These are phyloP conservation scores for Phenganax stokvisi DNA, from an alignment of 92 coral and sea anemone species.

Conservation along the genomic window DNA sequence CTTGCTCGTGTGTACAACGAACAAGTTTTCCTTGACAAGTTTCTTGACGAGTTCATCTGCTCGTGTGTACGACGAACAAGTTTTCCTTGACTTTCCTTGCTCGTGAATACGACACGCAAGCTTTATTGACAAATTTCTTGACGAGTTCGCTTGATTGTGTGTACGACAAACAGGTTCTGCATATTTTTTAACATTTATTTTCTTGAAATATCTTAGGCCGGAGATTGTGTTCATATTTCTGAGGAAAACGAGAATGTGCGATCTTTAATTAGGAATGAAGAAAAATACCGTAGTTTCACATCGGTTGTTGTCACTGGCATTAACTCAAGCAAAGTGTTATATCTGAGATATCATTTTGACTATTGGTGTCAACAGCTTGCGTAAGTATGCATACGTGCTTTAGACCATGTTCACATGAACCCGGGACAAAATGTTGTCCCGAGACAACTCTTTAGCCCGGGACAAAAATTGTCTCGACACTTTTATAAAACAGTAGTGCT, in stretches of 20 bases:
- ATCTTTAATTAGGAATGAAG: conserved; percentile 64
- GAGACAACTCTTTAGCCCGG: too few relatives aligned
- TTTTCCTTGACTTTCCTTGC: not conserved
- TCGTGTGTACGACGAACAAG: too few relatives aligned
- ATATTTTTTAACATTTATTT: not conserved
- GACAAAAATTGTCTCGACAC: too few relatives aligned
- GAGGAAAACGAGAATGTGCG: conserved; percentile 81
- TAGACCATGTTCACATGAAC: not conserved
- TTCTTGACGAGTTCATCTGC: too few relatives aligned
- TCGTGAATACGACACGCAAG: not conserved
- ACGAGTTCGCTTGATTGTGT: not conserved
- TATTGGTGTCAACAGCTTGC: conserved; percentile 91
- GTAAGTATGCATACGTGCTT: conserved; percentile 49
- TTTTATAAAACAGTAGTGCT: too few relatives aligned
- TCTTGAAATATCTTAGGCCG: conserved; percentile 52
- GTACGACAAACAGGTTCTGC: not conserved
- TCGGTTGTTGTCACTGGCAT: conserved; percentile 85
- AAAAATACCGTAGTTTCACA: conserved; percentile 63
- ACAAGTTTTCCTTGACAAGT: too few relatives aligned
- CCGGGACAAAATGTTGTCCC: not conserved
- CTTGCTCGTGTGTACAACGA: too few relatives aligned
- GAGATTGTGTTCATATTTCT: conserved; percentile 66
- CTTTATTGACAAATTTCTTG: not conserved
- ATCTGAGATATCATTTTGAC: conserved; percentile 77
- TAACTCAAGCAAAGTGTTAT: conserved; percentile 56